Evolutionary conservation across 2,113 vertebrate species (phyloP).

Genomic region (Pachycephala philippinensis): DNA sequence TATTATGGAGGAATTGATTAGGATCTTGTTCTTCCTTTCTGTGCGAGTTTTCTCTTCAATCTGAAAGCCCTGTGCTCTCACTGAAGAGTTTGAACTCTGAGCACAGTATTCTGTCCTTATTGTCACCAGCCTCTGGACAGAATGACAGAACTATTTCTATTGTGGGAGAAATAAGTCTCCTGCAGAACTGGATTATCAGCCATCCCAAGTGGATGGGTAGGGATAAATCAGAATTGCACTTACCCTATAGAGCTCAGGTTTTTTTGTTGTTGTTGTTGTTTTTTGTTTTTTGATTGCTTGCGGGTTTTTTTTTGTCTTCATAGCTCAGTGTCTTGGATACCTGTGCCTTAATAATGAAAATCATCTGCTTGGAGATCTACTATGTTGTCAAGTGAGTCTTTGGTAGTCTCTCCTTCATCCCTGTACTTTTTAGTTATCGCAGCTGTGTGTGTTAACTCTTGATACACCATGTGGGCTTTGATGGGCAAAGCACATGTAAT

Average conservation of each 20-base stretch:
- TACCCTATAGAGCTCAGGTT: not conserved
- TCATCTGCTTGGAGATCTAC: conserved; percentile 95
- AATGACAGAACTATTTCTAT: not conserved
- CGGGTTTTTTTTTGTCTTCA: not conserved
- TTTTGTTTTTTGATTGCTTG: not conserved
- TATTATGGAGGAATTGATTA: not conserved
- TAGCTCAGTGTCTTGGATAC: conserved; percentile 94
- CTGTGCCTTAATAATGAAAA: conserved; percentile 97
- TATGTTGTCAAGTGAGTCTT: conserved; percentile 89
- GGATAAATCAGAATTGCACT: not conserved
- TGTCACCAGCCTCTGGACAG: not conserved
- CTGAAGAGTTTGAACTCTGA: not conserved
- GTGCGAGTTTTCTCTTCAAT: not conserved
- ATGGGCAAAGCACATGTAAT: not conserved
- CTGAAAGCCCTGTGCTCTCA: not conserved
- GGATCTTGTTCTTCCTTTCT: not conserved
- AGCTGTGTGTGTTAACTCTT: not conserved
- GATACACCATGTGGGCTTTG: not conserved
- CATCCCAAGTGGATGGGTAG: not conserved
- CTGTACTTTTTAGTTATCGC: not conserved
- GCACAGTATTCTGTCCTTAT: not conserved
- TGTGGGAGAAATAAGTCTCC: not conserved
- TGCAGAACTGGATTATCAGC: not conserved
- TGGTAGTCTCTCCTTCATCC: not conserved
- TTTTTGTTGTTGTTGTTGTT: too few relatives aligned